Base-by-base conservation (phyloP, 2,888 invertebrate species). In the Ichneumoninae sp. region DNA sequence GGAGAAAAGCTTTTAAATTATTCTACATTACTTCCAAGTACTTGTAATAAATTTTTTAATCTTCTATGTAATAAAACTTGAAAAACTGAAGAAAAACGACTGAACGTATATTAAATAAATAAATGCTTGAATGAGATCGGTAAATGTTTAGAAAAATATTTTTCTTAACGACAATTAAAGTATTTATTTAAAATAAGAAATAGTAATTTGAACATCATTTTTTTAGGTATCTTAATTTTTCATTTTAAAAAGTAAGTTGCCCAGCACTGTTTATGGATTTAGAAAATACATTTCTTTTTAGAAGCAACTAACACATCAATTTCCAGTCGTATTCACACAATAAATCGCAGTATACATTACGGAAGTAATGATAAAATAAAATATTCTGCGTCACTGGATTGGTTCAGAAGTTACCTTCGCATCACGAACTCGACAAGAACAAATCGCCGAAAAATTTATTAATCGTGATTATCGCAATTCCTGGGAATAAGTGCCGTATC, bases 361-460 rank as follows among this genome's bases (percentile, higher is more conserved):
- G 44, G 4, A 16, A 47, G 44, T 54, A 19, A 54, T 54, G 13
- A 22, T 54, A 2, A 19, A 52, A 52, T 52, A 10, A 79, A 62
- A 44, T 26, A n/a, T 62, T 44, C 33, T 54, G 19, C n/a, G n/a
- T 70, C 36, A 44, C 10, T 40, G 40, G 66, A 47, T 62, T 50
- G 36, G 76, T 60, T 69, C 50, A 75, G 19, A 80, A 69, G 13
- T 62, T 81, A 44, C 66, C 44, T 47, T 52, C 30, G 54, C 68
- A n/a, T 40, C 68, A 30, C 26, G 26, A 47, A 30, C 75, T 70
- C 71, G 50, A 76, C 62, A 71, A 76, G 52, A 71, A 82, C 54
- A 70, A 83, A 80, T 85, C 80, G 79, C 71, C 82, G 80, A 22
- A 60, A 81, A 69, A 72, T 80, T 50, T 19, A 54, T 52, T 47